Conservation (phyloP, 2,797 vertebrate species). For the Phoxinus dragarum region DNA sequence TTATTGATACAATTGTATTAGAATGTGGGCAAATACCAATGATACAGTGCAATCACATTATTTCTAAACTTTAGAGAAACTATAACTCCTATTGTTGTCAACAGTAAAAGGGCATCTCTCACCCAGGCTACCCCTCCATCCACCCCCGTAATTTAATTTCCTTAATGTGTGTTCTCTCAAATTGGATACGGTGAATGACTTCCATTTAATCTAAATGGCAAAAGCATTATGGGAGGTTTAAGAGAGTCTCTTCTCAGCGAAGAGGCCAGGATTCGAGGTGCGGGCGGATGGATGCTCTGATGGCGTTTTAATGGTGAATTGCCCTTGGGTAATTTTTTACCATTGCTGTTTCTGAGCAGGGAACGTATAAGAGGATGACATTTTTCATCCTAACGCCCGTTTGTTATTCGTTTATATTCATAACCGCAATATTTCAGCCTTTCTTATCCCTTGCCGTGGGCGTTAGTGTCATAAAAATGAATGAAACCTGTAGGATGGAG, state of each 20-base stretch:
- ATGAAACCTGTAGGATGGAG: conserved; percentile 13
- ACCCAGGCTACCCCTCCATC: not conserved
- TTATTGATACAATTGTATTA: not conserved
- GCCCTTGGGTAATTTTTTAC: conserved; percentile 3
- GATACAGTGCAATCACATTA: not conserved
- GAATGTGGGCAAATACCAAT: not conserved
- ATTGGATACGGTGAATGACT: conserved; percentile 45
- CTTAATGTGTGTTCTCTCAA: conserved; percentile 32
- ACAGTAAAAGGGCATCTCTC: conserved; percentile 19
- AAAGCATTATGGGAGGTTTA: conserved; percentile 33
- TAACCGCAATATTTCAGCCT: conserved; percentile 1
- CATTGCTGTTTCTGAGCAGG: not conserved
- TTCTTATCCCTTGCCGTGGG: conserved; percentile 8
- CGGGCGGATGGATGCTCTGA: conserved; percentile 8
- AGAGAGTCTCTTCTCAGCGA: conserved; percentile 19
- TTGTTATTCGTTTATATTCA: conserved; percentile 33
- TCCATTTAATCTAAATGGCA: conserved; percentile 45
- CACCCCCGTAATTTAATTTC: conserved; percentile 40
- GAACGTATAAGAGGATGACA: not conserved
- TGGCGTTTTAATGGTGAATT: conserved; percentile 32
- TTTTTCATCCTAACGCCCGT: conserved; percentile 13
- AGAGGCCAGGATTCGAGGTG: not conserved
- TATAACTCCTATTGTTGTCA: conserved; percentile 7
- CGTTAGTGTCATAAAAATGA: conserved; percentile 38
- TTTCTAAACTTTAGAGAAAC: conserved; percentile 15